Conservation (phyloP, 1,140 invertebrate genomes). For the Vanessa atalanta region DNA sequence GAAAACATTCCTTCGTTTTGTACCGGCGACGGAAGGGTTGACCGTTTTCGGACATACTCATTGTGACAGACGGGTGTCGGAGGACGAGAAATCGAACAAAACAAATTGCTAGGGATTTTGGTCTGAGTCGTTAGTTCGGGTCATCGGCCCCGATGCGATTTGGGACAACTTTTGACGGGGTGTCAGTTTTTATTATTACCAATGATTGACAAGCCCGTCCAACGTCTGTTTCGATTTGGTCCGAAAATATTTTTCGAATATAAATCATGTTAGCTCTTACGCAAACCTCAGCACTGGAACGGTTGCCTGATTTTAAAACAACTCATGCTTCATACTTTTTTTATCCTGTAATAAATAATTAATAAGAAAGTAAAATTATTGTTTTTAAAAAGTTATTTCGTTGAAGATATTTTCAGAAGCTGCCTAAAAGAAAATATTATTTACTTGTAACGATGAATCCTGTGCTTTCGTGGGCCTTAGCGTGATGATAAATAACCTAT, state of each 20-base stretch:
- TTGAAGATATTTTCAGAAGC: too few species aligned
- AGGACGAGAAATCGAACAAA: slow-evolving; percentile 55
- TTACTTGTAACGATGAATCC: too few species aligned
- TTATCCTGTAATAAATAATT: too few species aligned
- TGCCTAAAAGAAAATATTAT: too few species aligned
- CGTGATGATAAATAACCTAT: too few species aligned
- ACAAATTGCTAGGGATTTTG: slow-evolving; percentile 71
- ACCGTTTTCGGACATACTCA: slow-evolving; percentile 44
- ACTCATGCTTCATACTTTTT: too few species aligned
- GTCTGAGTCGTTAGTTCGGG: slow-evolving; percentile 74
- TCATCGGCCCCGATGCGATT: slow-evolving; percentile 76
- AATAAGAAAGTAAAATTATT: too few species aligned
- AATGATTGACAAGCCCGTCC: slow-evolving; percentile 66
- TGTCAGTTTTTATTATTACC: slow-evolving; percentile 71
- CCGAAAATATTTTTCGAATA: background rate
- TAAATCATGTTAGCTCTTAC: background rate
- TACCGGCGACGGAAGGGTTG: slow-evolving; percentile 50
- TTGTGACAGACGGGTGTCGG: slow-evolving; percentile 52
- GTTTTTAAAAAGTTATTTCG: too few species aligned
- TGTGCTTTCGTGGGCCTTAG: too few species aligned
- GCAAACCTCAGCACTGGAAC: background rate
- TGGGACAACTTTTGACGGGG: slow-evolving; percentile 75
- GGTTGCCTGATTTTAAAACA: background rate
- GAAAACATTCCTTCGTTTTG: slow-evolving; percentile 59
- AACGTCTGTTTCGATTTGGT: slow-evolving; percentile 16